phyloP scores from a whole-genome alignment of 2,797 vertebrate species.

The Dermochelys coriacea region DNA sequence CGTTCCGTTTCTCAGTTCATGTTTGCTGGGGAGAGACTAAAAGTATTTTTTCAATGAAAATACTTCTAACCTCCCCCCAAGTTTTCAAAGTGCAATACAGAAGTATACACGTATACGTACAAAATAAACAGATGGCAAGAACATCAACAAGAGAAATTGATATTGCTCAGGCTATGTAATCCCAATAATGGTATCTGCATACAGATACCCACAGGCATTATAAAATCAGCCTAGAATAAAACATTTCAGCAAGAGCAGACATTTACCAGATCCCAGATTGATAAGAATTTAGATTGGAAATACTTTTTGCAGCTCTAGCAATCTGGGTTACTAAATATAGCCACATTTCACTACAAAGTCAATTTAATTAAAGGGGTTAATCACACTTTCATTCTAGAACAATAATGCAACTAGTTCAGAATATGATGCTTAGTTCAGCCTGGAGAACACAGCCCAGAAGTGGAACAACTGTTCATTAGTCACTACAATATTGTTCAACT shows the following conservation, averaged over 20 bases:
- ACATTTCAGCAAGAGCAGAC: neutral
- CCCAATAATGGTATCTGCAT: neutral
- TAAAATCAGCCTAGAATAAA: neutral
- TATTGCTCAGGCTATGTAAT: neutral
- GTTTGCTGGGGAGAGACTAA: neutral
- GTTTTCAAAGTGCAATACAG: neutral
- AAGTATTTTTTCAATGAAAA: neutral
- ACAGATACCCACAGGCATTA: neutral
- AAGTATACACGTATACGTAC: neutral
- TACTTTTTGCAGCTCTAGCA: neutral
- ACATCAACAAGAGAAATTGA: neutral
- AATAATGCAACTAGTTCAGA: accelerated
- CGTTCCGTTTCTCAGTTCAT: neutral
- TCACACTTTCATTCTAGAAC: accelerated
- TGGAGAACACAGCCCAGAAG: accelerated
- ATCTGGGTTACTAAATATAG: neutral
- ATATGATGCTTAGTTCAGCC: accelerated
- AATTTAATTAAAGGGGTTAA: neutral
- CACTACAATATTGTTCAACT: neutral
- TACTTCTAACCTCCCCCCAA: neutral
- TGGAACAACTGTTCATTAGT: accelerated
- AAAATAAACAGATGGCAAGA: neutral
- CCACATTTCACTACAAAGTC: accelerated
- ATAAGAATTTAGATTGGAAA: neutral
- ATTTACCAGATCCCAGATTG: neutral